Conservation (phyloP, 2,888 invertebrate genomes). For the Deilephila porcellus region DNA sequence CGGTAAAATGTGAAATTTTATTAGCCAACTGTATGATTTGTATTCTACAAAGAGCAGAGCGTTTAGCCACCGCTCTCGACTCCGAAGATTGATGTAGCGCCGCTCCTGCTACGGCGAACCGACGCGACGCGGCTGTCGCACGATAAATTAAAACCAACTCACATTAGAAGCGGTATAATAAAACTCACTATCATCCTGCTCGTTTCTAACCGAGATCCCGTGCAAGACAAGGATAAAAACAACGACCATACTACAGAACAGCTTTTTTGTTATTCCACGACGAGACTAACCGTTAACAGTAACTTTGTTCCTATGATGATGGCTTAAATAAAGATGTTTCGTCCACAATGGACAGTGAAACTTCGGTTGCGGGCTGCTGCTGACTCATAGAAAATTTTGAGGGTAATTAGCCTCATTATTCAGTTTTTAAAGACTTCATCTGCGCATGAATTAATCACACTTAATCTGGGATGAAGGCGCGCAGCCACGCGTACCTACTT, state of each 20-base stretch:
- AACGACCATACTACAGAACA: constrained; percentile 66
- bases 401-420: constrained; percentile 56
- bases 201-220: constrained; percentile 57
- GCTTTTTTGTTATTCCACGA: constrained; percentile 78
- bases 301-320: constrained; percentile 74
- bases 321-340: constrained; percentile 59
- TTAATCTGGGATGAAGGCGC: constrained; percentile 17
- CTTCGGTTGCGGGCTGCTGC: constrained; percentile 43
- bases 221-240: constrained; percentile 69
- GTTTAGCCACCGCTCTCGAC: constrained; percentile 60
- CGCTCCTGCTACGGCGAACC: constrained; percentile 66
- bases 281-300: constrained; percentile 74
- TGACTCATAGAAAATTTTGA: constrained; percentile 45
- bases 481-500: constrained; percentile 24
- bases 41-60: constrained; percentile 53
- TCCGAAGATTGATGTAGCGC: constrained; percentile 77
- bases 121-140: constrained; percentile 76
- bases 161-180: constrained; percentile 72
- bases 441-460: constrained; percentile 23
- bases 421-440: constrained; percentile 25
- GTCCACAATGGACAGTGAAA: constrained; percentile 44
- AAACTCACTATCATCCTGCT: constrained; percentile 70
- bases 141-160: constrained; percentile 81
- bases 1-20: constrained; percentile 23
- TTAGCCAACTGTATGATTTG: constrained; percentile 51